A percentile compares a stretch with the other conserved stretches of the same genome.
phyloP scores from a whole-genome alignment of 2,888 invertebrate species.

The Pyrrhia umbra region DNA sequence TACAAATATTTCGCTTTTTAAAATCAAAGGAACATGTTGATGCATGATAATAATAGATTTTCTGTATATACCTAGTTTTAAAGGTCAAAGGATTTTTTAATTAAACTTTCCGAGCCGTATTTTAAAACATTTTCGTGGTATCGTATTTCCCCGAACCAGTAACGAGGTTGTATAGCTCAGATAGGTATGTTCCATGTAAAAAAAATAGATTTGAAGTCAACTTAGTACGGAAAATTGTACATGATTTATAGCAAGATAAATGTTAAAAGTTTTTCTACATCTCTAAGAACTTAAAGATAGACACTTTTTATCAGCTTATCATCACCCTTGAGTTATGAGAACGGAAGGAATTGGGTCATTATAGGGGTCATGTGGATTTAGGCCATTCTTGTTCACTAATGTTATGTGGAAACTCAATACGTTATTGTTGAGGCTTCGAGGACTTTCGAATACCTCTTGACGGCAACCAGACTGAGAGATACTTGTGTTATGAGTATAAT shows the following conservation, averaged over 20 bases:
- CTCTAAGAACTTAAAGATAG: conserved; percentile 11
- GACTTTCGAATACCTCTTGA: conserved; percentile 28
- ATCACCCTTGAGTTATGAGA: conserved; percentile 30
- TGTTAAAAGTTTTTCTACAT: too few species aligned
- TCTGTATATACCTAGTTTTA: too few species aligned
- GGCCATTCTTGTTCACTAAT: conserved; percentile 49
- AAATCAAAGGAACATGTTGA: not conserved
- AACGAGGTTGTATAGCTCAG: too few species aligned
- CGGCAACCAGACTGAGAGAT: conserved; percentile 41
- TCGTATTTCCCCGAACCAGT: too few species aligned
- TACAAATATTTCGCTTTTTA: not conserved
- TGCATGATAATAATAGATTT: not conserved
- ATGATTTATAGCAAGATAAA: too few species aligned
- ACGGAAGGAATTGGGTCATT: conserved; percentile 53
- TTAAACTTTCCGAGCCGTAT: too few species aligned
- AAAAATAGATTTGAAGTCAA: too few species aligned
- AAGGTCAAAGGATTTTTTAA: too few species aligned
- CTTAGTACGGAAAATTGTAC: too few species aligned
- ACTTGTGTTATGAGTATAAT: conserved; percentile 15
- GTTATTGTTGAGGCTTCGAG: conserved; percentile 41
- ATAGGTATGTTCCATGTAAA: too few species aligned
- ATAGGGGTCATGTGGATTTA: conserved; percentile 47
- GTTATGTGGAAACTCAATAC: conserved; percentile 53
- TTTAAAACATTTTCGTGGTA: too few species aligned
- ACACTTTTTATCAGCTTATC: conserved; percentile 23